These are phyloP conservation scores for Meganola albula DNA, from an alignment of 2,888 invertebrate genomes.

Conservation along the genomic window DNA sequence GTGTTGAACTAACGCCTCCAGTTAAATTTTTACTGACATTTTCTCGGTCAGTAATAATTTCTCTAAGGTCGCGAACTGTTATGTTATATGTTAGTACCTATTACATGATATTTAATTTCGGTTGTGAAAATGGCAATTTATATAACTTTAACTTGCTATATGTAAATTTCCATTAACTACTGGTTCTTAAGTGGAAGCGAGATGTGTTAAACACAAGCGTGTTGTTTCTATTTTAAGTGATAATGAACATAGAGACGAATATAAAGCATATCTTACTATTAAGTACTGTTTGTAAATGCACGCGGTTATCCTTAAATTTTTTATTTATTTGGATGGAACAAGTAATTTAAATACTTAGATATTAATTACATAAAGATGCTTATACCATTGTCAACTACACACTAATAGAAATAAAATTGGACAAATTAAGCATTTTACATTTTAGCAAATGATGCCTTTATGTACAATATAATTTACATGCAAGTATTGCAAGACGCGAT, in stretches of 20 bases:
- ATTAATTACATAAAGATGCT: too few relatives aligned
- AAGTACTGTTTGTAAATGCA: constrained; percentile 19
- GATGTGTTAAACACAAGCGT: constrained; percentile 71
- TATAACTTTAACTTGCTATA: constrained; percentile 67
- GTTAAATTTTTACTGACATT: constrained; percentile 47
- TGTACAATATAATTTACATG: constrained; percentile 5
- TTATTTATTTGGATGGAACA: constrained; percentile 20
- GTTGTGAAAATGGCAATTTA: constrained; percentile 78
- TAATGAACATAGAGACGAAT: constrained; percentile 42
- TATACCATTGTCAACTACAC: too few relatives aligned
- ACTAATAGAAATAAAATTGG: background rate
- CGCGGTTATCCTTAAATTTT: constrained; percentile 19
- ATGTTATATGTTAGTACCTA: constrained; percentile 66
- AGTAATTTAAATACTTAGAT: constrained; percentile 15
- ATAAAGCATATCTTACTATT: constrained; percentile 56
- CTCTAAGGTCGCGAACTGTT: constrained; percentile 51
- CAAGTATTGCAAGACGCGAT: constrained; percentile 8
- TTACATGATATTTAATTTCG: constrained; percentile 76
- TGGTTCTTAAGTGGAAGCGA: constrained; percentile 62
- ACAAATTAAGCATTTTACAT: constrained; percentile 22
- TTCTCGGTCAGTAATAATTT: constrained; percentile 44
- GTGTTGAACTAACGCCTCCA: constrained; percentile 34
- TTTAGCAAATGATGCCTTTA: constrained; percentile 7
- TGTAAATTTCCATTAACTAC: constrained; percentile 63
- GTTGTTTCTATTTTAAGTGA: constrained; percentile 61